Evolutionary conservation across 2,797 vertebrate genomes (phyloP), one percentile per base, ranked within the genome.

Genomic region (Merluccius polli): DNA sequence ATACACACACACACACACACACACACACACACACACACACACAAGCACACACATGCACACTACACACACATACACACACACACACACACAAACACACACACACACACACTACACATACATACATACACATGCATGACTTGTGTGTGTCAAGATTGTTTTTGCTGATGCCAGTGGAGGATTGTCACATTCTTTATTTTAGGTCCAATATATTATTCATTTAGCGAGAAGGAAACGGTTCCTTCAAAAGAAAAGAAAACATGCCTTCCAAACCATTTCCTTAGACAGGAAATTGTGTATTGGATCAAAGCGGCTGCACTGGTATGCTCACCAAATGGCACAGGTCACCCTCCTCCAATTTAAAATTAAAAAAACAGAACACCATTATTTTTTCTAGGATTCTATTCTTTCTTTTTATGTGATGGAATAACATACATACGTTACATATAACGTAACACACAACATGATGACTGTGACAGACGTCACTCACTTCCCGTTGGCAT

Each of bases 231-330:
- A 87, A 78, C 72, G 70, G 79, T 74, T 82, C 78, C 48, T 72
- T 35, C 73, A 76, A 80, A 73, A 75, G 67, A 3, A 69, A 69
- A 69, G 63, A 72, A 63, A 69, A 30, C 67, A 30, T 30, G 21
- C 44, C 81, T 75, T 79, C 84, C 16, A 69, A 0, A 41, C 79
- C 72, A 79, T 87, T 89, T 91, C 90, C 89, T 90, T 44, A 82
- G 77, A 81, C 85, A 88, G 89, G 89, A 91, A 91, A 91, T 91
- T 86, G 87, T 87, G 84, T 84, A 83, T 90, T 89, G 89, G 86
- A 90, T 90, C 79, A 77, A 83, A 89, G 83, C 84, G 86, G 85
- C 82, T 74, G 73, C 85, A 81, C 86, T 87, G 80, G 82, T 86
- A 85, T 87, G 89, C 81, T 79, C 85, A 83, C 86, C 59, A 71